Base-by-base conservation (phyloP, 35 echinoderm and acorn worm genomes). In the Strongylocentrotus purpuratus region DNA sequence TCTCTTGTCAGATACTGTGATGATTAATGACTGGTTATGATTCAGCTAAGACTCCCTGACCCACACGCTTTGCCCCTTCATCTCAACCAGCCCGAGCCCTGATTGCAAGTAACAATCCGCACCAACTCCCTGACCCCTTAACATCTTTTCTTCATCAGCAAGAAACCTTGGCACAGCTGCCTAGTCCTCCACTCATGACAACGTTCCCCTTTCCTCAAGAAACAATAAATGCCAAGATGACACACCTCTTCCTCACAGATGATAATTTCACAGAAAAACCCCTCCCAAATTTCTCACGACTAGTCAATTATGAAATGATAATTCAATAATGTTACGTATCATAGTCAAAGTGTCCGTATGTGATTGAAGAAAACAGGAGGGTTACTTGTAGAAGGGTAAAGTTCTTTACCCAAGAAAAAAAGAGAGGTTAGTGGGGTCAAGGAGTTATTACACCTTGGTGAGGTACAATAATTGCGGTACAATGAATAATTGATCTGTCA, bases 11-110 rank as follows among this genome's bases (percentile, higher is more conserved):
- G 87, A 2, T 46, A 46, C 9, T 4, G 87, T 45, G 85, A 86
- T 86, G 85, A 86, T 86, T 86, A 86, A 89, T 89, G 87, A 89
- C 87, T 33, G 45, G 87, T 89, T 41, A 46, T 89, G 87, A 89
- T 28, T 89, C 87, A 89, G 14, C 22, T 2, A 78, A 78, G 65
- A 28, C 45, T 89, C 87, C n/a, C 32, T 45, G 87, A 89, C 45
- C 33, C 10, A 89, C 87, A 89, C 87, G 0, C 87, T 41, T 31
- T 89, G 87, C 20, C 2, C 86, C 33, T 18, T 89, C 87, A 33
- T 45, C 12, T 89, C 87, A 89, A 89, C 32, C 33, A 33, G 14
- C 45, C 33, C 45, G 7, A 2, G 15, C 33, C 33, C 33, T 89
- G 87, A 89, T 89, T 89, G 87, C 33, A 89, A 89, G 87, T 89